These are phyloP conservation scores for Acropternis orthonyx DNA, from an alignment of 2,797 vertebrate genomes.

Conservation along the genomic window DNA sequence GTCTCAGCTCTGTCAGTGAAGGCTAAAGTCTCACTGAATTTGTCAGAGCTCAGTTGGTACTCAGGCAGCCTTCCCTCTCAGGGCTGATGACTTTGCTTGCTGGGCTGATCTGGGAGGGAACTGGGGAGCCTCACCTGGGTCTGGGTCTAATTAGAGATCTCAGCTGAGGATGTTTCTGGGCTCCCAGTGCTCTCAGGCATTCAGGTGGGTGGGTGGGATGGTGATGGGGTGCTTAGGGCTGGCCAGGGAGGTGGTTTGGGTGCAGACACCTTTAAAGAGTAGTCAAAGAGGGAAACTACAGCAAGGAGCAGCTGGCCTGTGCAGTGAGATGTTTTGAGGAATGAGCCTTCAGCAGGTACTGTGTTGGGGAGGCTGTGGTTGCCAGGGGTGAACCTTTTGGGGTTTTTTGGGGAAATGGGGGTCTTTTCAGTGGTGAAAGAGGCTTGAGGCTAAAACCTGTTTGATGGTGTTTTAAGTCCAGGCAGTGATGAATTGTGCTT, in stretches of 20 bases:
- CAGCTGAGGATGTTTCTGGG: background rate
- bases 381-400: background rate
- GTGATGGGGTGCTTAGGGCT: background rate
- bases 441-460: background rate
- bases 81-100: background rate
- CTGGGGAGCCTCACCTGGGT: background rate
- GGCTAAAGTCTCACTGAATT: background rate
- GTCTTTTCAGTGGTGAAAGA: background rate
- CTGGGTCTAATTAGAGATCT: background rate
- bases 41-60: background rate
- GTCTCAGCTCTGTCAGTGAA: background rate
- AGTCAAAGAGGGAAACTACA: accelerated
- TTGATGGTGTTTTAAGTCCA: background rate
- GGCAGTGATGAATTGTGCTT: background rate
- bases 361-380: background rate
- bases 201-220: background rate
- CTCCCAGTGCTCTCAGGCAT: background rate
- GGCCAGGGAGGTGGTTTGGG: background rate
- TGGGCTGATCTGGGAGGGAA: background rate
- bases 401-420: background rate
- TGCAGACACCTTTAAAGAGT: accelerated
- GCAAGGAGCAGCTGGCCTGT: background rate
- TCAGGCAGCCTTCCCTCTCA: background rate
- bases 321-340: background rate
- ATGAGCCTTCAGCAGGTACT: background rate